Base-by-base conservation (phyloP, 2,113 vertebrate species). In the Varanus salvator region DNA sequence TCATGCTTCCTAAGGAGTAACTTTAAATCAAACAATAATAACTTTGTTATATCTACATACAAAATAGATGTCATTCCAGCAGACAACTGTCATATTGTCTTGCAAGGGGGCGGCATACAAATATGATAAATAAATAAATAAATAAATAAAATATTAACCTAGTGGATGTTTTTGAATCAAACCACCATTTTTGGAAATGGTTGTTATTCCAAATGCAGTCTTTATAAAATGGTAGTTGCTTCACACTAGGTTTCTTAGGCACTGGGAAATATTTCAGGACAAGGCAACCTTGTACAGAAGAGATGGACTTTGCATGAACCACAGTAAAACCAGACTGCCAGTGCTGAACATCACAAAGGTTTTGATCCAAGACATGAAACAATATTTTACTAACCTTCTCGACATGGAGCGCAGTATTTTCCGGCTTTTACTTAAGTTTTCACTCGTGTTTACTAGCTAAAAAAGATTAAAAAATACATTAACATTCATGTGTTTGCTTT, bases 391-490 rank as follows among this genome's bases (percentile, higher is more conserved):
- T 98, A 95, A 99, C 99, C 98, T 97, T 75, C 98, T 97, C 27
- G 98, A 98, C 98, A 99, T 99, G 0, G 98, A 95, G 12, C 98
- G 98, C 0, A 99, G 97, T 85, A 99, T 98, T 95, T 98, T 99
- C 77, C 98, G 97, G 90, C 98, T 99, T 94, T 97, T 98, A 96
- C 98, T 98, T 90, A 99, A 97, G 95, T 99, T 99, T 94, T 99
- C 99, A 91, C 97, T 98, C 21, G 99, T 99, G 72, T 98, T 97
- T 82, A 98, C 98, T 96, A 99, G 34, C 99, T 99, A 90, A 86
- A 38, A 95, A 95, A 69, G 94, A 4, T 21, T 38, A 14, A 54
- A 54, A 48, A 38, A 29, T 17, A 1, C 23, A 29, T 38, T 29
- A 57, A 48, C 1, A 11, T 25, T 25, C 6, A 48, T 2, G 7